Evolutionary conservation across 37 sponge, comb jelly and placozoan species (phyloP).

Genomic region (Cliona cf. orientalis): DNA sequence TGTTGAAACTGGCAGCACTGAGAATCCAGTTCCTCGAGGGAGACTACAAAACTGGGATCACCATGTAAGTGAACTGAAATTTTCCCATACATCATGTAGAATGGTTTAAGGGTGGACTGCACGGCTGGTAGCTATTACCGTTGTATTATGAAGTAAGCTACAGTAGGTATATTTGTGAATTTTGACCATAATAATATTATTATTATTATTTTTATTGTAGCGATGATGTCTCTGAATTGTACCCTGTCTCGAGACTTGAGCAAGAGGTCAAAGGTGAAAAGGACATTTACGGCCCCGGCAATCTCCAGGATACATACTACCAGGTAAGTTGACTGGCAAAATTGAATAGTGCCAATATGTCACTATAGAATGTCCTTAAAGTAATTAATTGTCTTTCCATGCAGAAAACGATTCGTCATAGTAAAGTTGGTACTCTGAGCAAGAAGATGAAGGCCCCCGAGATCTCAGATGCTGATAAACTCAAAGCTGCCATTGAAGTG

Average conservation of each 20-base stretch:
- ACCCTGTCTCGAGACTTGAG: slow-evolving; percentile 53
- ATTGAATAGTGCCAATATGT: not conserved
- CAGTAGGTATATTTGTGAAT: not conserved
- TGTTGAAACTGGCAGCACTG: slow-evolving; percentile 85
- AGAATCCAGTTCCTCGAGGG: slow-evolving; percentile 83
- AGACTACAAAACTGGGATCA: slow-evolving; percentile 65
- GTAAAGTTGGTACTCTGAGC: slow-evolving; percentile 60
- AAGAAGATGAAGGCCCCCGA: slow-evolving; percentile 72
- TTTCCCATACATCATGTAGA: no score
- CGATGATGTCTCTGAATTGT: slow-evolving; percentile 66
- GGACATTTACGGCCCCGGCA: slow-evolving; percentile 47
- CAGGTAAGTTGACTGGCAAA: slow-evolving; percentile 16
- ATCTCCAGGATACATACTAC: slow-evolving; percentile 64
- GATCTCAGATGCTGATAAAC: slow-evolving; percentile 49
- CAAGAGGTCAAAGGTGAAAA: slow-evolving; percentile 63
- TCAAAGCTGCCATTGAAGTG: slow-evolving; percentile 50
- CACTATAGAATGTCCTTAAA: not conserved
- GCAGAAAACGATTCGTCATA: slow-evolving; percentile 49
- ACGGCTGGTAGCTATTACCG: no score
- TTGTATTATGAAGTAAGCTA: not conserved
- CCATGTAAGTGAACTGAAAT: slow-evolving; percentile 53
- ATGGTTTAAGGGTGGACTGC: not conserved
- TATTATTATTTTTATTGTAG: slow-evolving; percentile 32
- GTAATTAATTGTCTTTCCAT: not conserved
- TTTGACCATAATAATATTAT: not conserved